A percentile compares a stretch with the other conserved stretches of the same genome.
phyloP scores from a whole-genome alignment of 2,888 invertebrate genomes.

The Prenolepis imparis region DNA sequence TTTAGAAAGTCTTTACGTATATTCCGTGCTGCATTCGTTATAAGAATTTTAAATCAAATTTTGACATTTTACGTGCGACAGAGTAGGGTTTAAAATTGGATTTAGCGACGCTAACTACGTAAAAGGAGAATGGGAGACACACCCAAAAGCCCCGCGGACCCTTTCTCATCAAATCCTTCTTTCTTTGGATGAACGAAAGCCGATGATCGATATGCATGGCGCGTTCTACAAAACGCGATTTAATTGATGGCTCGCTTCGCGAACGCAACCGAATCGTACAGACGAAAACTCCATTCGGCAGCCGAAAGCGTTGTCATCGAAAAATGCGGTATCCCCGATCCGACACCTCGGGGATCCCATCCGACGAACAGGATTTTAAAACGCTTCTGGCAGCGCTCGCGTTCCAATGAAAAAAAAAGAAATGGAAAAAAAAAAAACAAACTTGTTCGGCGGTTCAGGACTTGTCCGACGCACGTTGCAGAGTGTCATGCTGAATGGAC shows the following conservation, averaged over 20 bases:
- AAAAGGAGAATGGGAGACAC: neutral
- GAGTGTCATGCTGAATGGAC: constrained; percentile 32
- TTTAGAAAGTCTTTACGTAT: neutral
- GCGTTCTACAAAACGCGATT: constrained; percentile 46
- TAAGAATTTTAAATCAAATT: constrained; percentile 29
- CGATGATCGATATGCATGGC: constrained; percentile 46
- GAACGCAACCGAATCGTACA: constrained; percentile 12
- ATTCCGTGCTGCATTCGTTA: neutral
- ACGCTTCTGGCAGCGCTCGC: constrained; percentile 45
- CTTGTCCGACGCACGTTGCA: constrained; percentile 44
- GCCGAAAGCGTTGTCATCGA: constrained; percentile 53
- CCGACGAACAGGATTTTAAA: constrained; percentile 55
- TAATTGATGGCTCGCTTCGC: constrained; percentile 55
- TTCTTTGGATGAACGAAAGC: constrained; percentile 46
- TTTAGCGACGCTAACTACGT: constrained; percentile 22
- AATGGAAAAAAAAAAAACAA: constrained; percentile 37
- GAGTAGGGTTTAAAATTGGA: constrained; percentile 13
- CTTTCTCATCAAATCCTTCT: constrained; percentile 27
- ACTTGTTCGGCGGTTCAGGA: constrained; percentile 43
- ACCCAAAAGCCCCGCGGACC: neutral
- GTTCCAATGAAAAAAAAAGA: constrained; percentile 25
- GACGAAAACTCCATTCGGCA: constrained; percentile 38
- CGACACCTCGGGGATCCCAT: constrained; percentile 47
- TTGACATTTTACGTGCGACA: constrained; percentile 11
- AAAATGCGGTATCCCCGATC: constrained; percentile 47